Evolutionary conservation across 2,888 invertebrate species (phyloP), one percentile per base, ranked within the genome.

Genomic region (Baccha elongata): DNA sequence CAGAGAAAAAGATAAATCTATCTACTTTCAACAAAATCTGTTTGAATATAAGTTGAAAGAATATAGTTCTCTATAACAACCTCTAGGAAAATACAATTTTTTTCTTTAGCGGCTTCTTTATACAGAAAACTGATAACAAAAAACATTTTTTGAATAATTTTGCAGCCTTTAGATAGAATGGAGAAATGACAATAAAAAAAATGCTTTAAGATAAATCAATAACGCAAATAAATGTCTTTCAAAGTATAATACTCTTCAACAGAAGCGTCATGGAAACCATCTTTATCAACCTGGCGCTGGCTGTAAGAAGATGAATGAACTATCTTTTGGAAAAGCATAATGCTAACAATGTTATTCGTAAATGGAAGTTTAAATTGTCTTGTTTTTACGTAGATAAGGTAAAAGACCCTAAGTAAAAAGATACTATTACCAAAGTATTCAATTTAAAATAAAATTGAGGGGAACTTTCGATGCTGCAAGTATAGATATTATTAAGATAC

Each of bases 171-270:
- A 58, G 80, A 26, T 55, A 52, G 37, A 1, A 40, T 13, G 1
- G n/a, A 40, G 29, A 15, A 40, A 42, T 17, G 52, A 68, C 40
- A 68, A 21, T 23, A 6, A 52, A 42, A 76, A n/a, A n/a, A n/a
- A 68, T 68, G 46, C 62, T 62, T 19, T 42, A 52, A 42, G 62
- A 74, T 68, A 74, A 69, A 68, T 74, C 79, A 74, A 80, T 80
- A 80, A 68, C 35, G 53, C 42, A 60, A 67, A 73, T 73, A 74
- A 80, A 74, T 80, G 74, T 68, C 74, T 69, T 40, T 68, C 48
- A 74, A 62, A 74, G 74, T 64, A 62, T 74, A 64, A 50, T 62
- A 42, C 60, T 44, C 52, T 35, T 17, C 29, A 19, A 19, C 52
- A 46, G 7, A 52, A 52, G 52, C 52, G 52, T 72, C 58, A 42